A percentile compares a stretch with the other conserved stretches of the same genome.
These are phyloP conservation scores for Nyctibius bracteatus DNA, from an alignment of 2,113 vertebrate species.

Conservation along the genomic window DNA sequence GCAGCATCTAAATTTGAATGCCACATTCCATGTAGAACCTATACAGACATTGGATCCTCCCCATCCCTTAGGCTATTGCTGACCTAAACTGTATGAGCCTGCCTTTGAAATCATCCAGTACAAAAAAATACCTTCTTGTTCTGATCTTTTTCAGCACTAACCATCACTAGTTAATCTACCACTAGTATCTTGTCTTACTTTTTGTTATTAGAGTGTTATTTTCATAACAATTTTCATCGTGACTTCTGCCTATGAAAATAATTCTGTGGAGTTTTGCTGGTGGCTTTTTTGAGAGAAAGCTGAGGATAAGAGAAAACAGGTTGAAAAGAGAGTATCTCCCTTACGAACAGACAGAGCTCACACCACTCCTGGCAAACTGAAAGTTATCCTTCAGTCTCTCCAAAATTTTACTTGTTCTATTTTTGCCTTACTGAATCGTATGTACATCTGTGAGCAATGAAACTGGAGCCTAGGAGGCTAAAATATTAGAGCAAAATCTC, in stretches of 20 bases:
- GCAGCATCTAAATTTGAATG: not conserved
- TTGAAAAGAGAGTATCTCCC: not conserved
- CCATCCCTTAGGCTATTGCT: not conserved
- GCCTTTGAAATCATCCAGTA: not conserved
- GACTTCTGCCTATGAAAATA: not conserved
- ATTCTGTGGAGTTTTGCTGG: not conserved
- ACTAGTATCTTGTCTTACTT: not conserved
- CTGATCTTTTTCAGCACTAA: not conserved
- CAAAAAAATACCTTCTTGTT: not conserved
- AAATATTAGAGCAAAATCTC: not conserved
- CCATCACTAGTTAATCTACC: not conserved
- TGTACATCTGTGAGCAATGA: not conserved
- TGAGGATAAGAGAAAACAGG: not conserved
- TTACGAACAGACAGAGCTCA: not conserved
- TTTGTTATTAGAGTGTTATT: not conserved
- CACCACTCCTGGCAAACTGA: not conserved
- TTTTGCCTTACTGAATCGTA: not conserved
- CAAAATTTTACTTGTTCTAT: not conserved
- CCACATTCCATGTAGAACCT: not conserved
- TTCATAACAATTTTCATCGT: not conserved
- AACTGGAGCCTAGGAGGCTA: not conserved
- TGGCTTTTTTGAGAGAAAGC: not conserved
- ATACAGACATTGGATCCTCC: fast-evolving
- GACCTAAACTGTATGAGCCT: not conserved
- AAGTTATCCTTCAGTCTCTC: not conserved